Evolutionary conservation across 1,140 invertebrate species (phyloP), one percentile per base, ranked within the genome.

Genomic region (Drosophila willistoni): DNA sequence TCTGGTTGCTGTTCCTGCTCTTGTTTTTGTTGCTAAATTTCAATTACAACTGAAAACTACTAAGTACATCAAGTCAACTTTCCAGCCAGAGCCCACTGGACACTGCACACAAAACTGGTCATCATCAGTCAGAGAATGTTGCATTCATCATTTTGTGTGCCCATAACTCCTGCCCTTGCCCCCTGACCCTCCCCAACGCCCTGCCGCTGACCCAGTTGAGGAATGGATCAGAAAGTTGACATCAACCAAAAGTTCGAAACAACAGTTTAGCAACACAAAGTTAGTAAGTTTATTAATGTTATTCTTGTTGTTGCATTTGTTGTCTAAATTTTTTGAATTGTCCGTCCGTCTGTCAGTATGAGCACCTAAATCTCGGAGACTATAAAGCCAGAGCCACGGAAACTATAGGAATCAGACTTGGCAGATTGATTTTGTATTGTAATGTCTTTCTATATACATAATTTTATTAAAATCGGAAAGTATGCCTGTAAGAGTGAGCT

Each of bases 11-110:
- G 56, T 55, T 34, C 22, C 42, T 54, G 63, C 44, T 64, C 64
- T 12, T 61, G 44, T 64, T 87, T 76, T 87, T 86, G 82, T 73
- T 83, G 83, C 84, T 83, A 87, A 86, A 87, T 87, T 87, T 89
- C 83, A 86, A 87, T 86, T 86, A 82, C 82, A 83, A 83, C 72
- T 80, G 33, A 73, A 73, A 86, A 87, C 72, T 83, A 71, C 83
- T 89, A 87, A 87, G 84, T 83, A 86, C 83, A 83, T 87, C 84
- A 87, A 87, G 84, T 74, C 69, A 82, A 82, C 82, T 79, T 79
- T 72, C 42, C 57, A 69, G 73, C 73, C 64, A 68, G 59, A 51
- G 17, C 9, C 44, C 7, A 51, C 17, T 51, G 44, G 44, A 51
- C 44, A 22, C 9, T 22, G 44, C 44, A 19, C 44, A 51, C 44